Percentiles rank a stretch among this genome's conserved stretches.
phyloP scores from a whole-genome alignment of 2,113 vertebrate genomes.

The Upupa epops region DNA sequence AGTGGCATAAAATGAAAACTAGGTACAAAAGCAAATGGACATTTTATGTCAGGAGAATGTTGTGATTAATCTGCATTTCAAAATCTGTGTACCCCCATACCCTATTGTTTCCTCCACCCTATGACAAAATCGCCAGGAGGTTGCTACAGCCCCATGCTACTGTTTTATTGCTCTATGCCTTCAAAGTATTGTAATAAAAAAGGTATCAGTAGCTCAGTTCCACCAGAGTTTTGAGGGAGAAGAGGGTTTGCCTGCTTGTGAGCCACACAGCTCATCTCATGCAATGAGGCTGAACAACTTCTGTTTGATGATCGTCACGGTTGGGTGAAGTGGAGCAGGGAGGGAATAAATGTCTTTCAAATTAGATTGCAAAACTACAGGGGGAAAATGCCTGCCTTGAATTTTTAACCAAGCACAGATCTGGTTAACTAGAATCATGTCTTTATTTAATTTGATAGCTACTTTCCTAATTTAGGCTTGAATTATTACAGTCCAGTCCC shows the following conservation, averaged over 20 bases:
- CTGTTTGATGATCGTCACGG: conserved; percentile 26
- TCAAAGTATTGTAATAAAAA: background rate
- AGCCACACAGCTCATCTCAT: conserved; percentile 33
- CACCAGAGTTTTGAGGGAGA: background rate
- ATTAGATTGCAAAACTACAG: conserved; percentile 46
- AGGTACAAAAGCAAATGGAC: conserved; percentile 17
- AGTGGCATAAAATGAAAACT: background rate
- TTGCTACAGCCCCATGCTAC: background rate
- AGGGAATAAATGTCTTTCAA: conserved; percentile 52
- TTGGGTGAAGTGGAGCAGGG: conserved; percentile 22
- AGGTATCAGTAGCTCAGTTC: background rate
- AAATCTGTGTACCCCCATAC: background rate
- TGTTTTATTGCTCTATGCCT: background rate
- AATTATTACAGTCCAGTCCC: background rate
- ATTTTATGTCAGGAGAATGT: conserved; percentile 27
- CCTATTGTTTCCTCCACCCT: rapidly evolving
- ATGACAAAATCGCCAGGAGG: background rate
- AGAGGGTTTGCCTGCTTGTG: background rate
- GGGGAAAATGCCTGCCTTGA: background rate
- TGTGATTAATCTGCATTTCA: conserved; percentile 17
- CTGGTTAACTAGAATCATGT: background rate
- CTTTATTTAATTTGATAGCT: conserved; percentile 41
- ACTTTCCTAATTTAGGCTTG: background rate
- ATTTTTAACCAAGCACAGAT: conserved; percentile 33
- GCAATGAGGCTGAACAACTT: conserved; percentile 53